Percentiles rank a stretch among this genome's conserved stretches.
Evolutionary conservation across 2,888 invertebrate species (phyloP).

Genomic region (Macroteleia sp.): DNA sequence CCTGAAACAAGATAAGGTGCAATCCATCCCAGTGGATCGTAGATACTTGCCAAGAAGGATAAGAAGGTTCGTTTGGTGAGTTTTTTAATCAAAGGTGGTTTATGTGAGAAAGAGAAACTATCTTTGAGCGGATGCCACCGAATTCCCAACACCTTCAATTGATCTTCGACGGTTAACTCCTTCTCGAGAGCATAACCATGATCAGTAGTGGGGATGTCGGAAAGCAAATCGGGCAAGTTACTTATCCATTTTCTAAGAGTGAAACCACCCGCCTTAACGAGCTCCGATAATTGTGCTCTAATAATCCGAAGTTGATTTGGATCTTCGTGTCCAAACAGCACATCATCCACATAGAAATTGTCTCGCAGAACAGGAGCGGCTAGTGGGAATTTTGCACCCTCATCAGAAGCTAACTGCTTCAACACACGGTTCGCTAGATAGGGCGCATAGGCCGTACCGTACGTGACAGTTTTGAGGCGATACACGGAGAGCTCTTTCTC

Average conservation of each 20-base stretch:
- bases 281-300: background rate
- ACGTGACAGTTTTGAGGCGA: background rate
- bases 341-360: too few species aligned
- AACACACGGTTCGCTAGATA: background rate
- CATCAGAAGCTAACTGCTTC: background rate
- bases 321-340: too few species aligned
- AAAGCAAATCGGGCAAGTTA: background rate
- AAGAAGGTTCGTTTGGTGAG: conserved; percentile 2
- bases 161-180: background rate
- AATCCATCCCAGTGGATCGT: conserved; percentile 8
- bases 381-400: background rate
- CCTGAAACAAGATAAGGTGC: conserved; percentile 16
- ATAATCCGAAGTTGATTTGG: background rate
- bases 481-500: background rate
- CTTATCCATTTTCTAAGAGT: conserved; percentile 8
- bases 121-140: background rate
- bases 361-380: too few species aligned
- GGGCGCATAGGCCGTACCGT: background rate
- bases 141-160: background rate
- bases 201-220: background rate
- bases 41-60: conserved; percentile 3
- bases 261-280: conserved; percentile 13
- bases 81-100: background rate
- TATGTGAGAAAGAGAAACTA: background rate
- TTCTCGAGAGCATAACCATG: background rate